Conservation (phyloP, 2,113 vertebrate genomes). For the Pelecanus crispus region DNA sequence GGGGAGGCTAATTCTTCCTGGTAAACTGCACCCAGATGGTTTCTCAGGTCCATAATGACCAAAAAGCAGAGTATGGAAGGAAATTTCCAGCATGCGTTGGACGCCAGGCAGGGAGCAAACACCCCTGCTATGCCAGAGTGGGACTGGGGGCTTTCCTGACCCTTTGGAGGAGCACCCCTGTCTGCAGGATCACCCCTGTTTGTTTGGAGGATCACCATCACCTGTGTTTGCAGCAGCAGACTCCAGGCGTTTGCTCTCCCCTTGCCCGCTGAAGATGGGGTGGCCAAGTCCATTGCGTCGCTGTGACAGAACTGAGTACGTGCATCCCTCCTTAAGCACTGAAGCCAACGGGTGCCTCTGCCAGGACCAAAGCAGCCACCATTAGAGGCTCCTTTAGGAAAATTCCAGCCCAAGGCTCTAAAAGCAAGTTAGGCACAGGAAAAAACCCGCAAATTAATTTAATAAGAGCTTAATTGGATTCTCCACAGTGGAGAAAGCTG, state of each 20-base stretch:
- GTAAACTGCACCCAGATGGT: neutral
- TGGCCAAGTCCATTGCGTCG: fast-evolving
- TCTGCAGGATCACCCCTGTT: too few species aligned
- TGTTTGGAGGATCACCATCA: neutral
- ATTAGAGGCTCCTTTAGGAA: neutral
- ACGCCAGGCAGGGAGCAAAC: neutral
- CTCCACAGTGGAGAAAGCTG: neutral
- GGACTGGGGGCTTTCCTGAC: neutral
- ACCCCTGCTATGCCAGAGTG: fast-evolving
- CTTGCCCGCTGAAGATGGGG: neutral
- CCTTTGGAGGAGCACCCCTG: too few species aligned
- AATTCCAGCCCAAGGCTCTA: conserved; percentile 17
- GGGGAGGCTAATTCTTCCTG: neutral
- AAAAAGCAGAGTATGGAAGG: neutral
- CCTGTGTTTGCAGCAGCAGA: neutral
- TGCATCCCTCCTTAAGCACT: fast-evolving
- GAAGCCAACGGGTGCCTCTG: neutral
- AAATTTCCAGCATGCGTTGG: fast-evolving
- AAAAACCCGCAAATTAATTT: conserved; percentile 5
- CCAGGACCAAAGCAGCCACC: neutral
- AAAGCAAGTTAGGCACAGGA: neutral
- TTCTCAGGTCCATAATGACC: neutral
- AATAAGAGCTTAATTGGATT: conserved; percentile 50
- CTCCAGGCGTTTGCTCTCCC: neutral
- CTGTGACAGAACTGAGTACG: neutral